Conservation (phyloP, 1,140 invertebrate genomes). For the Meloidogyne exigua region DNA sequence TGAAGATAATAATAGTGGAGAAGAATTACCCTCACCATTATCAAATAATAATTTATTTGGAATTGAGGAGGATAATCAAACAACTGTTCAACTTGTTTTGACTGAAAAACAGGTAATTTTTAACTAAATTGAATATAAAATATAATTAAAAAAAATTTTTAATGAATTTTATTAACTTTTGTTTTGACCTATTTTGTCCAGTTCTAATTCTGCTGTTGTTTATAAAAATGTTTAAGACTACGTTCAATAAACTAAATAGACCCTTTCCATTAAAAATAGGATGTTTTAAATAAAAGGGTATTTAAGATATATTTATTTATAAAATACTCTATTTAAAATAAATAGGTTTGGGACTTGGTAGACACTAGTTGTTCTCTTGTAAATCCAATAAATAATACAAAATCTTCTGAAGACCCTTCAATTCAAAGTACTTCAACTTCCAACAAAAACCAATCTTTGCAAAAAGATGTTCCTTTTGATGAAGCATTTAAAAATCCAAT, state of each 20-base stretch:
- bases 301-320: no score
- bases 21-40: neutral
- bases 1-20: neutral
- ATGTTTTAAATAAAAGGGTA: no score
- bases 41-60: neutral
- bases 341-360: conserved; percentile 11
- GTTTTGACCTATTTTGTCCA: no score
- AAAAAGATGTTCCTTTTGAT: conserved; percentile 20
- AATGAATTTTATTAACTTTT: no score
- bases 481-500: conserved; percentile 23
- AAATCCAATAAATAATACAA: neutral
- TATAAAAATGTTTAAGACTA: no score
- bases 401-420: neutral
- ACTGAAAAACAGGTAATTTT: neutral
- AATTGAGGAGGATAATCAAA: neutral
- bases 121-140: no score
- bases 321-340: neutral
- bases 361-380: neutral
- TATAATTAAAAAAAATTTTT: no score
- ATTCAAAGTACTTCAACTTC: neutral
- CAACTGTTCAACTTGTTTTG: neutral
- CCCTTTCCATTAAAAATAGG: no score
- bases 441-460: neutral
- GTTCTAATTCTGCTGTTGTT: no score
- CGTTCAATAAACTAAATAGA: no score